A percentile compares a stretch with the other conserved stretches of the same genome.
Conservation (phyloP, 2,113 vertebrate species). For the Sapayoa aenigma region DNA sequence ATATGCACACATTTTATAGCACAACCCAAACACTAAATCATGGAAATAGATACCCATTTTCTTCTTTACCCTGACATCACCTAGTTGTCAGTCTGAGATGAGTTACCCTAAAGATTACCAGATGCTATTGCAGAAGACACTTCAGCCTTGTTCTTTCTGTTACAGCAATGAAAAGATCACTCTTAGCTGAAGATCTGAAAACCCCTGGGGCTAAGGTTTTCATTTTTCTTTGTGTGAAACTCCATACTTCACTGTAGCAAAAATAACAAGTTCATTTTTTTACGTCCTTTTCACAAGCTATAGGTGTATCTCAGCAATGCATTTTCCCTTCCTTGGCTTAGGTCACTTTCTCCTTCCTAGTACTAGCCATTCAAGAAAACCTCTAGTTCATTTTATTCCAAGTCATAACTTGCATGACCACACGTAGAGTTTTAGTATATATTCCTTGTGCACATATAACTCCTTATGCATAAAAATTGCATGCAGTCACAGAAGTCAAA, state of each 20-base stretch:
- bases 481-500: background rate
- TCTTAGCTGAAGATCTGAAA: background rate
- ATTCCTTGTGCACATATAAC: background rate
- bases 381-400: background rate
- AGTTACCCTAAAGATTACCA: background rate
- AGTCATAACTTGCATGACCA: background rate
- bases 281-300: background rate
- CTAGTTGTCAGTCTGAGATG: background rate
- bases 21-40: background rate
- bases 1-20: background rate
- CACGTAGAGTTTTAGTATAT: background rate
- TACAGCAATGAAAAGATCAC: background rate
- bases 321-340: background rate
- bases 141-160: background rate
- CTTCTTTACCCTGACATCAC: background rate
- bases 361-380: background rate
- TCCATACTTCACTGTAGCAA: background rate
- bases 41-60: background rate
- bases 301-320: background rate
- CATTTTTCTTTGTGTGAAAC: background rate
- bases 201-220: background rate
- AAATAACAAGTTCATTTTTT: background rate
- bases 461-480: background rate
- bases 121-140: background rate
- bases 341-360: background rate